Evolutionary conservation across 2,888 invertebrate genomes (phyloP), one percentile per base, ranked within the genome.

Genomic region (Meandrusa payeni): DNA sequence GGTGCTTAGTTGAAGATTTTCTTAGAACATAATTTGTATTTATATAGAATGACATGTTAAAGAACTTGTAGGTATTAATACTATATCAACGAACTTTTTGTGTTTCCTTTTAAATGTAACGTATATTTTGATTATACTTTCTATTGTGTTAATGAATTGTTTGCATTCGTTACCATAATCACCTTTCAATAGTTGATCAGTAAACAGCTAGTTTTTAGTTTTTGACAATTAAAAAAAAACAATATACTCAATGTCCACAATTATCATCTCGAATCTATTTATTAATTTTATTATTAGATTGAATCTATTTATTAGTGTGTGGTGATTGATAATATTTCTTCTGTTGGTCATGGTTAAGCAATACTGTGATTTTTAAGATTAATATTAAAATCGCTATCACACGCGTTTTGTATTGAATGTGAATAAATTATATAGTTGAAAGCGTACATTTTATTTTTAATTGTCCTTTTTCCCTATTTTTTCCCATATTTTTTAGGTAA

Each of bases 331-430:
- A 80, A 81, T 83, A 79, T 85, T 78, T 61, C 53, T 74, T 65
- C 52, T 55, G 52, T 61, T 59, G 54, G 57, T 71, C 68, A 64
- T 61, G 61, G 65, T 62, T 59, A 54, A 62, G 66, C 59, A 59
- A 52, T 56, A 64, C 70, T 73, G 72, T 76, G 70, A 75, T 76
- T 63, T 59, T 70, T 67, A 65, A 55, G 70, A 76, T 65, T 66
- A 68, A 82, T 82, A 71, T 86, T 80, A 77, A 76, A 79, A 72
- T 66, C 72, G 52, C 73, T 65, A 67, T 78, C 82, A 80, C 85
- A 78, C 82, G 70, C 72, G 79, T 86, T 87, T 87, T 87, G 85
- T 85, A 86, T 87, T 86, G 85, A 82, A 86, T 86, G 86, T 86
- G 81, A 86, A 86, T 87, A 86, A 86, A 86, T 77, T 76, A 85